Evolutionary conservation across 2,113 vertebrate species (phyloP), one percentile per base, ranked within the genome.

Genomic region (Bungarus multicinctus): DNA sequence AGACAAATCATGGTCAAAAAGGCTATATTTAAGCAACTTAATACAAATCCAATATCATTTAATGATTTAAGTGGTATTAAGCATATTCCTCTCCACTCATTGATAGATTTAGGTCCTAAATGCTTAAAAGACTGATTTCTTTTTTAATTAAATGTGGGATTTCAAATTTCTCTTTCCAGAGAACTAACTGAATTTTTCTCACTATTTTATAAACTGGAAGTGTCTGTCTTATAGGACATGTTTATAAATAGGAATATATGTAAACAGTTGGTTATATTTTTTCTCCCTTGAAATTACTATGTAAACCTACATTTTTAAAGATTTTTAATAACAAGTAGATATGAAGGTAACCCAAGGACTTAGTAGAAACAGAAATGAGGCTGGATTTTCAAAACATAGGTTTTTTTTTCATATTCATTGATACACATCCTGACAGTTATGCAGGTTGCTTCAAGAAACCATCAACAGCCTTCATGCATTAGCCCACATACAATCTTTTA

Each of bases 11-110:
- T 43, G 5, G 89, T 92, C 87, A 3, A 6, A 89, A 93, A 89
- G 1, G 1, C 6, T 0, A 27, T 85, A 16, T 91, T 87, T 85
- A 45, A 91, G 45, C 47, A 55, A 43, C 22, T 22, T 0, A 1
- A 25, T 4, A 14, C 43, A 1, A 92, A 90, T 50, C 4, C 1
- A 45, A 1, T 45, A 50, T 81, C 30, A 0, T 39, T 1, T 52
- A 27, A 58, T 85, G 45, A 3, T 86, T 91, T 90, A 85, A 85
- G 90, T 90, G 86, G 30, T n/a, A 10, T 1, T 88, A 90, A 89
- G n/a, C 0, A 0, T 0, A 52, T 85, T 92, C 69, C 0, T 55
- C 86, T 88, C 54, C 0, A 3, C 0, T 12, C 53, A 0, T 7
- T 90, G 91, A 88, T 6, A 92, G 85, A 22, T 34, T 87, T 89